phyloP scores from a whole-genome alignment of 2,888 invertebrate species.

The Plebejus argus region DNA sequence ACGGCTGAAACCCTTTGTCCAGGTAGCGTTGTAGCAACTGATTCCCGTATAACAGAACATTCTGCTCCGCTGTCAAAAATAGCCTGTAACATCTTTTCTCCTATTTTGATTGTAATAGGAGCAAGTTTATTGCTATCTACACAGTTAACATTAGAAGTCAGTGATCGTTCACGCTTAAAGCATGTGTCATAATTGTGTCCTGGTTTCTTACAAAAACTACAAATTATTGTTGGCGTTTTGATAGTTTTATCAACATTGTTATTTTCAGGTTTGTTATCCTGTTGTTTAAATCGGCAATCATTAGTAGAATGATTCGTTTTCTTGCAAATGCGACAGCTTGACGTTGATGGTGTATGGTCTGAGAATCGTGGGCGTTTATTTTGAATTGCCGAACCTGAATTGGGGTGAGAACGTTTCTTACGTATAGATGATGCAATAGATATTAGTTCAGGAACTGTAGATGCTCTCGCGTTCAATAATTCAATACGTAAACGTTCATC shows the following conservation, averaged over 20 bases:
- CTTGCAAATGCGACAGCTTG: conserved; percentile 34
- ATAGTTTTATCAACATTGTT: too few species aligned
- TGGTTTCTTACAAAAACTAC: conserved; percentile 42
- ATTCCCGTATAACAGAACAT: conserved; percentile 46
- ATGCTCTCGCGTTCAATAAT: conserved; percentile 35
- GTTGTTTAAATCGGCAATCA: conserved; percentile 1
- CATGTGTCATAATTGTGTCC: conserved; percentile 46
- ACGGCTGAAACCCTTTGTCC: conserved; percentile 39
- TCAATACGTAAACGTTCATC: conserved; percentile 32
- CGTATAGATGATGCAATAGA: conserved; percentile 36
- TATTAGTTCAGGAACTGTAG: conserved; percentile 35
- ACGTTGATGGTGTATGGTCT: background rate
- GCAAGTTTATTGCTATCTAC: conserved; percentile 37
- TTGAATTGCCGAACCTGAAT: background rate
- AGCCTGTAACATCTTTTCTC: conserved; percentile 34
- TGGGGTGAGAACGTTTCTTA: conserved; percentile 30
- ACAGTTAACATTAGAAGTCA: conserved; percentile 45
- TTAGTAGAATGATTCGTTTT: conserved; percentile 30
- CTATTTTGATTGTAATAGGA: conserved; percentile 37
- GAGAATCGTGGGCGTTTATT: conserved; percentile 34
- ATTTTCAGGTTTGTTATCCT: too few species aligned
- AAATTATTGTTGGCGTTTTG: conserved; percentile 26
- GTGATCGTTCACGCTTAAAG: conserved; percentile 41
- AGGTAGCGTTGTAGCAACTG: conserved; percentile 43
- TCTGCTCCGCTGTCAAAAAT: conserved; percentile 49